These are phyloP conservation scores for Dascillus cervinus DNA, from an alignment of 2,888 invertebrate species.

Conservation along the genomic window DNA sequence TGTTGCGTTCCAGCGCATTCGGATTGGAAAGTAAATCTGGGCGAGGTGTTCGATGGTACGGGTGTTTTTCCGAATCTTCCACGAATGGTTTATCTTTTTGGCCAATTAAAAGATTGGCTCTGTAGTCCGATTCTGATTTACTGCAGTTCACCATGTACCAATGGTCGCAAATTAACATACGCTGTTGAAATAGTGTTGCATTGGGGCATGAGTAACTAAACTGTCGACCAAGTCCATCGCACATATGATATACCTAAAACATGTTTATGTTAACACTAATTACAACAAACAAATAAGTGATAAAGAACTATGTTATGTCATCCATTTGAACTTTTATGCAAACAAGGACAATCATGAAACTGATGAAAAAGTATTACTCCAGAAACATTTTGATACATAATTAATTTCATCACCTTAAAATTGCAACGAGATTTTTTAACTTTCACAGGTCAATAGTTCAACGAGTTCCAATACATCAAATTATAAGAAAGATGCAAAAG, in stretches of 20 bases:
- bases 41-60: slow-evolving; percentile 58
- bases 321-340: no score
- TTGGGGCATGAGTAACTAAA: slow-evolving; percentile 74
- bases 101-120: slow-evolving; percentile 64
- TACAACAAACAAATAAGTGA: no score
- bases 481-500: no score
- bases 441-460: no score
- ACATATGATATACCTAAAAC: slow-evolving; percentile 69
- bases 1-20: slow-evolving; percentile 32
- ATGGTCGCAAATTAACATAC: slow-evolving; percentile 75
- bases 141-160: slow-evolving; percentile 79
- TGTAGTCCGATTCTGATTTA: slow-evolving; percentile 58
- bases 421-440: no score
- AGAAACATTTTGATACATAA: no score
- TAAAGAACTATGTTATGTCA: no score
- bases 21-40: slow-evolving; percentile 59
- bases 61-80: slow-evolving; percentile 51
- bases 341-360: no score
- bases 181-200: slow-evolving; percentile 71
- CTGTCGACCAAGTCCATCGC: slow-evolving; percentile 66
- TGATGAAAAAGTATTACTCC: no score
- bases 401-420: no score
- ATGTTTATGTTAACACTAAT: no score
- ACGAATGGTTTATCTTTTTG: slow-evolving; percentile 67
- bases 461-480: no score